Evolutionary conservation across 2,113 vertebrate genomes (phyloP), one percentile per base, ranked within the genome.

Genomic region (Ceyx cyanopectus): DNA sequence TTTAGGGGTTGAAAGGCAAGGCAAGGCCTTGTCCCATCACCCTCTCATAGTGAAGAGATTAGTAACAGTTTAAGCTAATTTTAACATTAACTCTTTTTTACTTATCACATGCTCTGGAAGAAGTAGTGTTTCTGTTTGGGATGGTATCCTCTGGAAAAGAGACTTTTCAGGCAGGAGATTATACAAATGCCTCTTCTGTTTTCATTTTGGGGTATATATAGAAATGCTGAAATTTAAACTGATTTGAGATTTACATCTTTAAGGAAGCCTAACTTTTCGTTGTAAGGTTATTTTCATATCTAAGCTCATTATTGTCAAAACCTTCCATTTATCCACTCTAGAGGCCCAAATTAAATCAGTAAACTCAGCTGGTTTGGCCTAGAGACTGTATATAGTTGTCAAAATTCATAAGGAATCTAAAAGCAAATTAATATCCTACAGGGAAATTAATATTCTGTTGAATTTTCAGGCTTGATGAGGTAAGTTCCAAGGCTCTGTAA

Each of bases 341-440:
- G 93, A 92, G 93, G 26, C 90, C 32, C 69, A 83, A 82, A 96
- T 96, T 95, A 95, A 95, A 95, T 95, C 91, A 93, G 86, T 81
- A 88, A 88, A 94, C 41, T 95, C 45, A 67, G 75, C 82, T 46
- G 65, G 51, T 73, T 88, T 84, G 93, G 74, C 77, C 85, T 90
- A 34, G 73, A 66, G 91, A 95, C 63, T 89, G 24, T 57, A 56
- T 41, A 79, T 63, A 75, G 65, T 89, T 80, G 91, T 97, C 94
- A 79, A 62, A 57, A 77, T 86, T 90, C 90, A 89, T 92, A 87
- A 88, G 61, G 82, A 90, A 67, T 66, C 37, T 87, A 67, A 69
- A 90, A 69, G 41, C 30, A 90, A 93, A 65, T 95, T 70, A 89
- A 58, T 88, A 81, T 75, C 80, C 93, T 43, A 69, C 81, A 67